Percentiles rank a stretch among this genome's conserved stretches.
Conservation (phyloP, 1,140 invertebrate genomes). For the Bicyclus anynana region DNA sequence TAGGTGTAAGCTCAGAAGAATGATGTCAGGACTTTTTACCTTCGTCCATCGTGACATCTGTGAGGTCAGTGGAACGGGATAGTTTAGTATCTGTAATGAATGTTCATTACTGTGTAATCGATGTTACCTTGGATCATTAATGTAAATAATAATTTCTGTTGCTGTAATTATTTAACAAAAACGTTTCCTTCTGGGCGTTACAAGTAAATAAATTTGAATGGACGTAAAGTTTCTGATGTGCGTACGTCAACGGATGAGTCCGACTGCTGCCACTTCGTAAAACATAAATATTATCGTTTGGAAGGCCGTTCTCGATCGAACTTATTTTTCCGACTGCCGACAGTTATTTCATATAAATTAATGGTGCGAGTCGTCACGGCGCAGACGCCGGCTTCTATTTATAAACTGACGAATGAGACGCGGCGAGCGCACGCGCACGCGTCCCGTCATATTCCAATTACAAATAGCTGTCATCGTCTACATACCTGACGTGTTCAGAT, state of each 20-base stretch:
- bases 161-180: slow-evolving; percentile 11
- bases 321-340: slow-evolving; percentile 75
- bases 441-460: slow-evolving; percentile 74
- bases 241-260: slow-evolving; percentile 51
- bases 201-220: slow-evolving; percentile 29
- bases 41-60: slow-evolving; percentile 25
- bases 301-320: slow-evolving; percentile 70
- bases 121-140: neutral
- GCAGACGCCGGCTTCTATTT: slow-evolving; percentile 74
- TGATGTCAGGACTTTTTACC: slow-evolving; percentile 15
- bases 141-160: neutral
- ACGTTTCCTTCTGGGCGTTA: slow-evolving; percentile 17
- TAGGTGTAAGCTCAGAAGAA: slow-evolving; percentile 30
- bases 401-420: slow-evolving; percentile 76
- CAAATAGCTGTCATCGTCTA: slow-evolving; percentile 71
- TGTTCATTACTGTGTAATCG: no score
- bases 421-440: slow-evolving; percentile 69
- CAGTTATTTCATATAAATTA: slow-evolving; percentile 77
- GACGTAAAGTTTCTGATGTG: slow-evolving; percentile 43
- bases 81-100: slow-evolving; percentile 9
- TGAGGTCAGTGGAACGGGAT: slow-evolving; percentile 24
- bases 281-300: slow-evolving; percentile 74
- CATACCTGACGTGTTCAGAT: slow-evolving; percentile 53
- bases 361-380: slow-evolving; percentile 75
- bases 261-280: slow-evolving; percentile 61